Evolutionary conservation across 2,797 vertebrate genomes (phyloP).

Genomic region (Limnodromus scolopaceus): DNA sequence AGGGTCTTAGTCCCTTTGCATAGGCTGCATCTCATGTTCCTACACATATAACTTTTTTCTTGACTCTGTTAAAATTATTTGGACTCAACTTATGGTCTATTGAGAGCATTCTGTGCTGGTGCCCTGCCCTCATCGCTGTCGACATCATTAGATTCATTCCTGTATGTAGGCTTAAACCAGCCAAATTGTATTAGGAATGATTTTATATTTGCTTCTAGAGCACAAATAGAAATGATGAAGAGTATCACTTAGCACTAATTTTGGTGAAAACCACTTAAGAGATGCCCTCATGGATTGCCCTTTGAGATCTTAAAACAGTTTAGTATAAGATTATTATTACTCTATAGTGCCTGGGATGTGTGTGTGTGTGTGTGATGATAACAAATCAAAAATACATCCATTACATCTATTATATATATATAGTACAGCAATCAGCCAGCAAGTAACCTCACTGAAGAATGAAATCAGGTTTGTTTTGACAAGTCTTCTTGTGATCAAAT

Average conservation of each 20-base stretch:
- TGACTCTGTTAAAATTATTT: background rate
- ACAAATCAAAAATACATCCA: background rate
- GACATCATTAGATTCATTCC: background rate
- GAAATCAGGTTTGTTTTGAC: background rate
- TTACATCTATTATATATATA: background rate
- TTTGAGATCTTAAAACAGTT: background rate
- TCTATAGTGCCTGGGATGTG: background rate
- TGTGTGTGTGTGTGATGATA: background rate
- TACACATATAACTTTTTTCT: background rate
- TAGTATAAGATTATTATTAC: background rate
- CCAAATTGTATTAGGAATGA: conserved; percentile 16
- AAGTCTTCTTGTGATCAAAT: background rate
- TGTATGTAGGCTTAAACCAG: background rate
- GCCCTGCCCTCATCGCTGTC: background rate
- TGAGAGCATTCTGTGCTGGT: background rate
- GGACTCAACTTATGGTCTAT: background rate
- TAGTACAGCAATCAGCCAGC: background rate
- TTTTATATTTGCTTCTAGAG: conserved; percentile 5
- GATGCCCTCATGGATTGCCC: background rate
- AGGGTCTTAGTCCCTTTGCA: background rate
- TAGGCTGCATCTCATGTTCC: background rate
- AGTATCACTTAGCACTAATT: background rate
- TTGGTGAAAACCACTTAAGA: background rate
- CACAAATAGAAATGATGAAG: background rate
- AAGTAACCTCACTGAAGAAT: background rate